These are phyloP conservation scores for Yponomeuta plumbellus DNA, from an alignment of 2,888 invertebrate species.

Conservation along the genomic window DNA sequence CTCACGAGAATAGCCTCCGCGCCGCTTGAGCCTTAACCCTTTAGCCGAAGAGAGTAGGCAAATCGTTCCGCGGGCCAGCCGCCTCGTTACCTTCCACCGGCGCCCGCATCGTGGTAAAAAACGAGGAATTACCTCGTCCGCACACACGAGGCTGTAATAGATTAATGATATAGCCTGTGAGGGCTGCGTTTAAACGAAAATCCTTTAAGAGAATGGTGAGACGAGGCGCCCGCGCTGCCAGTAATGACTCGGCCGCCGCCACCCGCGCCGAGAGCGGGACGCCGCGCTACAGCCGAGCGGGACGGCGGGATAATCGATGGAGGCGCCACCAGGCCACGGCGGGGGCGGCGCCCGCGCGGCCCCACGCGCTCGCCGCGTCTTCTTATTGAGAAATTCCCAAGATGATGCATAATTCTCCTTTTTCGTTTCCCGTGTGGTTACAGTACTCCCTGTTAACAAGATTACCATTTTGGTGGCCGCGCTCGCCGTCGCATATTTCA, in stretches of 20 bases:
- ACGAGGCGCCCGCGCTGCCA: conserved; percentile 33
- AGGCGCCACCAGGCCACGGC: conserved; percentile 63
- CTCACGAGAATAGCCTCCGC: neutral
- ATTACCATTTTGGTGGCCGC: conserved; percentile 69
- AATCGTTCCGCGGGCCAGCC: conserved; percentile 30
- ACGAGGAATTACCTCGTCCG: conserved; percentile 44
- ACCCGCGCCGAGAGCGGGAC: conserved; percentile 46
- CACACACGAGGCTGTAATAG: conserved; percentile 65
- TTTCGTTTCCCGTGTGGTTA: conserved; percentile 61
- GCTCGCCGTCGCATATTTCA: conserved; percentile 62
- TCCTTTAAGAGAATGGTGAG: conserved; percentile 29
- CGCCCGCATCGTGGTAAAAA: conserved; percentile 38
- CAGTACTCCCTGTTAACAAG: conserved; percentile 72
- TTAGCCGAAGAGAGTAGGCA: neutral
- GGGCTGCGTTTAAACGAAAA: conserved; percentile 58
- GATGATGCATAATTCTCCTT: conserved; percentile 69
- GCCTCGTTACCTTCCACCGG: conserved; percentile 62
- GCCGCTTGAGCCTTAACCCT: neutral
- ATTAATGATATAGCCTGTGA: conserved; percentile 70
- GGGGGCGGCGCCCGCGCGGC: conserved; percentile 68
- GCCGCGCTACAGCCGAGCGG: conserved; percentile 34
- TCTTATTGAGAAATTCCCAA: conserved; percentile 74
- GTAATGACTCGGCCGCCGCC: conserved; percentile 51
- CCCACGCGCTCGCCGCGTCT: conserved; percentile 68
- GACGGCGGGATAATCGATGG: conserved; percentile 48